These are phyloP conservation scores for Drosophila simulans DNA, from an alignment of 1,140 invertebrate genomes.

Conservation along the genomic window DNA sequence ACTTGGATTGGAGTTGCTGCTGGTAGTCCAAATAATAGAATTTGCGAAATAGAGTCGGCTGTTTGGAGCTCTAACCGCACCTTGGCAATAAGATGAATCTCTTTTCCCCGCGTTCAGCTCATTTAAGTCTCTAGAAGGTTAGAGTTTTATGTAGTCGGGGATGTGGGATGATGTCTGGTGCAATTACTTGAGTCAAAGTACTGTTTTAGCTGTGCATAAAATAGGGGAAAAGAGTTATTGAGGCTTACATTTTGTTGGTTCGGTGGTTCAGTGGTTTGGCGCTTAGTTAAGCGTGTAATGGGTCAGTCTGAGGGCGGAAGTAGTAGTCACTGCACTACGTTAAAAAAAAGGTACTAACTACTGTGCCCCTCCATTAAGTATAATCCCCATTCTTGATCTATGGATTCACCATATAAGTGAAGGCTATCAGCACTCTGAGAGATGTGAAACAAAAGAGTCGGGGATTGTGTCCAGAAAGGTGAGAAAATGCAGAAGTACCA, in stretches of 20 bases:
- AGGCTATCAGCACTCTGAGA: constrained; percentile 43
- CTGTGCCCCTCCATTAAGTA: neutral
- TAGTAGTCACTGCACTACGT: constrained; percentile 3
- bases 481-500: constrained; percentile 13
- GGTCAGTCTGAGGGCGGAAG: constrained; percentile 59
- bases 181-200: neutral
- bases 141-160: constrained; percentile 27
- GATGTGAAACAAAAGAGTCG: constrained; percentile 20
- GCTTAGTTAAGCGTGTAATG: constrained; percentile 79
- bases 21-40: constrained; percentile 5
- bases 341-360: neutral
- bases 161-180: constrained; percentile 42
- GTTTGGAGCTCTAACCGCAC: constrained; percentile 70
- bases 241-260: constrained; percentile 61
- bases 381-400: neutral
- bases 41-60: constrained; percentile 23
- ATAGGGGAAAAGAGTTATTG: neutral
- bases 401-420: constrained; percentile 2
- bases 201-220: neutral
- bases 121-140: constrained; percentile 51
- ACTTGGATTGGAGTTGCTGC: constrained; percentile 30
- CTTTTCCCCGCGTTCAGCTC: constrained; percentile 37
- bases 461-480: neutral
- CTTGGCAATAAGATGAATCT: constrained; percentile 45
- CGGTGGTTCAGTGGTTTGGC: constrained; percentile 40